Evolutionary conservation across 2,888 invertebrate species (phyloP), one percentile per base, ranked within the genome.

Genomic region (Ophion obscuratus): DNA sequence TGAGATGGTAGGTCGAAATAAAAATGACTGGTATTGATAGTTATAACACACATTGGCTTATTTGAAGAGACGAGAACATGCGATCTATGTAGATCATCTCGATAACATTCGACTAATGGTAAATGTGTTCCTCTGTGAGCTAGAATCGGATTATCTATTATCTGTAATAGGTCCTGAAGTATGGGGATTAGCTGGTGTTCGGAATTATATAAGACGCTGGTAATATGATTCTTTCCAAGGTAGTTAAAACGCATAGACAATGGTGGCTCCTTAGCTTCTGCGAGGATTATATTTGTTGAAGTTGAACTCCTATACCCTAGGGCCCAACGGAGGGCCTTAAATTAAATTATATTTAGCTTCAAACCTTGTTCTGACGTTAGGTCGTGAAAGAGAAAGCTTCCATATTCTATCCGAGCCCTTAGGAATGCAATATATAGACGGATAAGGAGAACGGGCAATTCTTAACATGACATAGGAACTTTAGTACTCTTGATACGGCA

Each of bases 281-380:
- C 83, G 0, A 83, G 61, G 53, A 81, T 84, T 2, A 83, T 47
- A 27, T 86, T 87, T 11, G 74, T 86, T 5, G 86, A 81, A 17
- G 86, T 86, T 31, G 85, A 86, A 17, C 40, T 36, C n/a, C 81
- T 61, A 24, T 62, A 79, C 2, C 84, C 87, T 7, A 87, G 27
- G 2, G 85, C 86, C 3, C 78, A 7, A 0, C 81, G 61, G 2
- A 87, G 44, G 36, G 83, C 83, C 11, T 53, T 77, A 36, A 27
- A 86, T 70, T 86, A 83, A 20, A 86, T 71, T 64, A 77, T 84
- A 6, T 86, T 76, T 0, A 86, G 27, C 66, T 71, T 66, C 1
- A 66, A 9, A 17, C 64, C 40, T n/a, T 77, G 71, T 2, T 24
- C 27, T 14, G 75, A n/a, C 9, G 61, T 62, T 24, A 71, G 53